A percentile compares a stretch with the other conserved stretches of the same genome.
These are phyloP conservation scores for Cybosia mesomella DNA, from an alignment of 2,888 invertebrate genomes.

Conservation along the genomic window DNA sequence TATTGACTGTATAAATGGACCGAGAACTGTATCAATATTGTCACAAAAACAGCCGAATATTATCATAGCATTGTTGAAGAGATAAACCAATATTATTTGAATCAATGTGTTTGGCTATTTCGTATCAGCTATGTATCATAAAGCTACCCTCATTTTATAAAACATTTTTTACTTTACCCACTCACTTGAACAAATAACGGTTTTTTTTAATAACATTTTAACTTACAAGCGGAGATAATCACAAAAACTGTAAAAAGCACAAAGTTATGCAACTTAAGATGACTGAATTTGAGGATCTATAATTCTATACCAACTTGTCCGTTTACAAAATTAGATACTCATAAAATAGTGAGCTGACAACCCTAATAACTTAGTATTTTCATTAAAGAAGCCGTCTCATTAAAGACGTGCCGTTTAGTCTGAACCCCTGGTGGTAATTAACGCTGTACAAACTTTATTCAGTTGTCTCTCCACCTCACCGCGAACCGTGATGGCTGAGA, in stretches of 20 bases:
- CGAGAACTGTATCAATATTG: constrained; percentile 35
- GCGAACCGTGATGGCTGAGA: constrained; percentile 54
- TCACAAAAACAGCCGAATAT: constrained; percentile 25
- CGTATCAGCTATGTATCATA: constrained; percentile 24
- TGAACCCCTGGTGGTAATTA: constrained; percentile 77
- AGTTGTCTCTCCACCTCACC: constrained; percentile 64
- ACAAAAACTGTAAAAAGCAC: constrained; percentile 24
- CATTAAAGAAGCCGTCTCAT: constrained; percentile 84
- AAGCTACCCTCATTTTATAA: neutral
- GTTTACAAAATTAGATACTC: constrained; percentile 50
- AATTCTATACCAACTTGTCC: constrained; percentile 49
- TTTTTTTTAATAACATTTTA: neutral
- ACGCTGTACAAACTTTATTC: constrained; percentile 79
- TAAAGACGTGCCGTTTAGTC: constrained; percentile 76
- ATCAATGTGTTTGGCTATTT: constrained; percentile 25
- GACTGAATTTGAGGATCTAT: constrained; percentile 35
- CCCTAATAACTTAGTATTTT: constrained; percentile 76
- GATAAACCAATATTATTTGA: constrained; percentile 30
- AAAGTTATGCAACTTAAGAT: constrained; percentile 24
- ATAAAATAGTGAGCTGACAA: constrained; percentile 53
- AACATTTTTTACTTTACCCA: neutral
- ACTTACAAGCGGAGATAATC: constrained; percentile 19
- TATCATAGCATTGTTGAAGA: constrained; percentile 24
- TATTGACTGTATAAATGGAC: constrained; percentile 32
- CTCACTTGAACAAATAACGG: neutral